Percentiles rank a stretch among this genome's conserved stretches.
Evolutionary conservation across 2,797 vertebrate genomes (phyloP).

Genomic region (Galago senegalensis): DNA sequence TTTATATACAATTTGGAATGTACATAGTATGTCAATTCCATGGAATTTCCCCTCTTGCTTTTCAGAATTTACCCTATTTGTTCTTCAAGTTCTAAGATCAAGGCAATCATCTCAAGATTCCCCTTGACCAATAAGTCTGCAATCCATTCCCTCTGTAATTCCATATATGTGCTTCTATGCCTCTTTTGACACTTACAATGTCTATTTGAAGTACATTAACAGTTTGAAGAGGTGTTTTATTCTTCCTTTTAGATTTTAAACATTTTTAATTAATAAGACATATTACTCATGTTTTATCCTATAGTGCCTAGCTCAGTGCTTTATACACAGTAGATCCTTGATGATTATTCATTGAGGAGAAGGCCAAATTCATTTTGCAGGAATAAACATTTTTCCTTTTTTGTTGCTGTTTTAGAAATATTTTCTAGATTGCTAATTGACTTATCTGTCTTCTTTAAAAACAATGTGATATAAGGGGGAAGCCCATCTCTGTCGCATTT

Average conservation of each 20-base stretch:
- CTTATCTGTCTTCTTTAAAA: neutral
- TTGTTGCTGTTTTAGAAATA: neutral
- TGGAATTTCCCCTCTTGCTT: neutral
- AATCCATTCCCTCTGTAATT: neutral
- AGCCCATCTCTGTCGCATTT: neutral
- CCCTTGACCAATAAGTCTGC: neutral
- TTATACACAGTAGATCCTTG: neutral
- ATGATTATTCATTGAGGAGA: neutral
- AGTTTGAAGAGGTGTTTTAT: neutral
- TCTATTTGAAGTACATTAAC: neutral
- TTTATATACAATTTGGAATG: too few relatives aligned
- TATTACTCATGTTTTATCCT: slow-evolving; percentile 11
- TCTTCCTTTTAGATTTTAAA: neutral
- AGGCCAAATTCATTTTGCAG: slow-evolving; percentile 15
- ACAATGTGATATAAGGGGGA: neutral
- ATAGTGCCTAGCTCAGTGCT: neutral
- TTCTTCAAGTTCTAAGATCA: slow-evolving; percentile 6
- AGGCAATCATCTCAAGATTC: neutral
- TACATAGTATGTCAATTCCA: neutral
- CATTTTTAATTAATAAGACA: neutral
- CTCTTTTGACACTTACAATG: neutral
- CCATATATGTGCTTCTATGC: neutral
- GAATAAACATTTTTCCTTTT: neutral
- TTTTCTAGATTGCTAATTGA: neutral
- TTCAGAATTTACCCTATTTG: slow-evolving; percentile 1